Evolutionary conservation across 2,888 invertebrate genomes (phyloP).

Genomic region (Chrysolina oricalcia): DNA sequence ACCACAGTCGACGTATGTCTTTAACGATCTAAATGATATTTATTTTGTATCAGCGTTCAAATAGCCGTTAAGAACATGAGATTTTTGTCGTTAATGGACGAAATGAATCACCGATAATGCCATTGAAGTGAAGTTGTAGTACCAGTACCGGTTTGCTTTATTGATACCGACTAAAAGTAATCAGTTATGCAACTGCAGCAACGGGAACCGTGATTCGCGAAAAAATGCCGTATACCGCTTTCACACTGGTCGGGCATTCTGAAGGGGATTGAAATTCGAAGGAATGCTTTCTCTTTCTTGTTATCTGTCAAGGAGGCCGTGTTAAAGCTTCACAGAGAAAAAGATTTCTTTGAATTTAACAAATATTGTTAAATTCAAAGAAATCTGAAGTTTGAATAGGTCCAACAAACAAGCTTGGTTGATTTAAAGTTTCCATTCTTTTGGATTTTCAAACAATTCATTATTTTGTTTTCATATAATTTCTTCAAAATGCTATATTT

Average conservation of each 20-base stretch:
- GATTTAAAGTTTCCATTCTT: no score
- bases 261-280: no score
- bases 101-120: constrained; percentile 22
- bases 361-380: no score
- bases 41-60: neutral
- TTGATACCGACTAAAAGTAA: neutral
- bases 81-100: constrained; percentile 10
- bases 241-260: neutral
- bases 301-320: neutral
- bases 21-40: neutral
- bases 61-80: constrained; percentile 17
- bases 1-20: neutral
- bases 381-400: no score
- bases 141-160: constrained; percentile 8
- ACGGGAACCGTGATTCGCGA: neutral
- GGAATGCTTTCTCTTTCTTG: neutral
- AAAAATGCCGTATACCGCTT: neutral
- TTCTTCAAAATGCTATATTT: no score
- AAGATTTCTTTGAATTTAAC: no score
- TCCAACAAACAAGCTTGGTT: no score
- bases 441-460: no score
- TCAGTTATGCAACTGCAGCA: neutral
- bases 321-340: no score
- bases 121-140: constrained; percentile 8
- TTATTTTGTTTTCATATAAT: no score